phyloP scores from a whole-genome alignment of 2,797 vertebrate genomes.

The Dendrocincla fuliginosa region DNA sequence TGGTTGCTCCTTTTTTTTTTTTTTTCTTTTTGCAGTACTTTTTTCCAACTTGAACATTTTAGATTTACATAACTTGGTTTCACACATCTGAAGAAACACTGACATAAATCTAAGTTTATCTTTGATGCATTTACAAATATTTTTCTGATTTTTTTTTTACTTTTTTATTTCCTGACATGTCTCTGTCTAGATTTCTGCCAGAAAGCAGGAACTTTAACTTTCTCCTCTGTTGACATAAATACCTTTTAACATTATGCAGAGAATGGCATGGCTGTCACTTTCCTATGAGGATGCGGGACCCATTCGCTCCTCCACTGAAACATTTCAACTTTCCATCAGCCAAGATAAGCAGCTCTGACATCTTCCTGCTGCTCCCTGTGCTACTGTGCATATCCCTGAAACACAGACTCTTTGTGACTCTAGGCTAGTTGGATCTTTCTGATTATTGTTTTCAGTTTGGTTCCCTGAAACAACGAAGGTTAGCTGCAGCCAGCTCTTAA shows the following conservation, averaged over 20 bases:
- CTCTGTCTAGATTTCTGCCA: background rate
- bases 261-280: background rate
- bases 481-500: background rate
- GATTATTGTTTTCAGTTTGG: background rate
- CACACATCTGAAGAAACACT: constrained; percentile 54
- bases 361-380: background rate
- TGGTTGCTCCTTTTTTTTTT: background rate
- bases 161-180: background rate
- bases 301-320: background rate
- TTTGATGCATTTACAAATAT: constrained; percentile 56
- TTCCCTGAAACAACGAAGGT: constrained; percentile 13
- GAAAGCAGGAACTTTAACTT: background rate
- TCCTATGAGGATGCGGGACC: background rate
- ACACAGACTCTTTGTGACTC: background rate
- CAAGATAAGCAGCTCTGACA: background rate
- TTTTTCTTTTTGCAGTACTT: background rate
- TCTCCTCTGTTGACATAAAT: background rate
- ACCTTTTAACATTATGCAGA: background rate
- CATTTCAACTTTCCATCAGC: accelerated
- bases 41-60: constrained; percentile 27
- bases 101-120: constrained; percentile 57
- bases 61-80: constrained; percentile 65
- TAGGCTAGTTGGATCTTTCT: background rate
- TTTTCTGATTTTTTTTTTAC: background rate
- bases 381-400: background rate